Evolutionary conservation across 1,140 invertebrate species (phyloP), one percentile per base, ranked within the genome.

Genomic region (Bombus waltoni): DNA sequence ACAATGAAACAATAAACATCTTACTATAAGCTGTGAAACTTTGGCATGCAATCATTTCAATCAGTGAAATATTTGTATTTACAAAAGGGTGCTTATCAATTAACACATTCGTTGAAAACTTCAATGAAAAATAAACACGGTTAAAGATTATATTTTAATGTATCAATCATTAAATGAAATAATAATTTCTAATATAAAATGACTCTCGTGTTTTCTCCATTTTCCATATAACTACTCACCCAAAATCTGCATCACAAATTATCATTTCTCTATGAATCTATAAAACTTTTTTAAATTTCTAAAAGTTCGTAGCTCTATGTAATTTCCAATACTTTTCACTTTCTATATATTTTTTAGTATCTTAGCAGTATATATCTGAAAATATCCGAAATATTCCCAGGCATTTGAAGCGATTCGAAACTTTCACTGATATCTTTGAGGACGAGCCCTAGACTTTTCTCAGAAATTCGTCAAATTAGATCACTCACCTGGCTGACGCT

Each of bases 401-500:
- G 59, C 38, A 40, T 42, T n/a, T 6, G 47, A 47, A 75, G 71
- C 81, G 57, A 74, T 38, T 82, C 71, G 81, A 82, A 74, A n/a
- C 70, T 65, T 74, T 38, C 13, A 25, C 4, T 11, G 9, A 44
- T 53, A 53, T 22, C 47, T 53, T 53, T 22, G 47, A 53, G 18
- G 0, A 22, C 47, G 47, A 1, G 0, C 47, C 35, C 8, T 25
- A 10, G 1, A 25, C 3, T 38, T 22, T 35, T 25, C 18, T 4
- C 3, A 77, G 4, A 38, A 47, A 32, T 28, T 32, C 18, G 11
- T 15, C 9, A 28, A 65, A 32, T 18, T 72, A 68, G 44, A 15
- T 6, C n/a, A 59, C 94, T 96, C 89, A 98, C 97, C 96, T 97
- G 96, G 87, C 96, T 96, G 83, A 96, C 94, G 91, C 96, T 97